Evolutionary conservation across 2,888 invertebrate genomes (phyloP).

Genomic region (Phaedon cochleariae): DNA sequence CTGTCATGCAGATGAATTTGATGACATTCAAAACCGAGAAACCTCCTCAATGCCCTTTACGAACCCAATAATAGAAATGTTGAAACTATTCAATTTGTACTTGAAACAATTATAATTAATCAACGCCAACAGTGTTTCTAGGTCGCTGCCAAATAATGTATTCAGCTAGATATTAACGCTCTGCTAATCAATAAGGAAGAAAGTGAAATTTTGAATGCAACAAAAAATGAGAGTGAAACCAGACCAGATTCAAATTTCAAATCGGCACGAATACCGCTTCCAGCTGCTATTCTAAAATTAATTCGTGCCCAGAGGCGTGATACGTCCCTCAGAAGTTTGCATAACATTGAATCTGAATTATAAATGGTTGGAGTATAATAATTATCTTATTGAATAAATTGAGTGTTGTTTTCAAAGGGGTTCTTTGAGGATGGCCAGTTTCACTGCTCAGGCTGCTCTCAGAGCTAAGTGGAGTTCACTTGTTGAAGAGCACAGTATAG

Average conservation of each 20-base stretch:
- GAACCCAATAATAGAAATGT: neutral
- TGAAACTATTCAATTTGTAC: neutral
- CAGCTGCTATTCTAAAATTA: neutral
- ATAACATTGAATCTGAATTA: conserved; percentile 1
- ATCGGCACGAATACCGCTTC: neutral
- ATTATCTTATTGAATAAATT: conserved; percentile 14
- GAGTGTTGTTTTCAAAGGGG: neutral
- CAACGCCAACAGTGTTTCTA: neutral
- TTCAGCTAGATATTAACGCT: neutral
- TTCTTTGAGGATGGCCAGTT: conserved; percentile 69
- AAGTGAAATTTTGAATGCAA: conserved; percentile 15
- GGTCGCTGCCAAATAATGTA: conserved; percentile 2
- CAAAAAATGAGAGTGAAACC: conserved; percentile 6
- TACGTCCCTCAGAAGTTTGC: neutral
- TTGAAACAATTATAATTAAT: conserved; percentile 1
- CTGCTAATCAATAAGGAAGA: conserved; percentile 1
- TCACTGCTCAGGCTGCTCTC: conserved; percentile 75
- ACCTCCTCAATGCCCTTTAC: conserved; percentile 4
- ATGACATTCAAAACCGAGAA: conserved; percentile 16
- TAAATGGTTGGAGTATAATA: neutral
- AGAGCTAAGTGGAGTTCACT: conserved; percentile 78
- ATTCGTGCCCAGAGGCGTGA: neutral
- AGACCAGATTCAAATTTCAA: conserved; percentile 3
- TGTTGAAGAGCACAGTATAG: conserved; percentile 74
- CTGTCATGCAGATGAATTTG: conserved; percentile 16